Evolutionary conservation across 2,113 vertebrate species (phyloP), one percentile per base, ranked within the genome.

Genomic region (Pachyramphus minor): DNA sequence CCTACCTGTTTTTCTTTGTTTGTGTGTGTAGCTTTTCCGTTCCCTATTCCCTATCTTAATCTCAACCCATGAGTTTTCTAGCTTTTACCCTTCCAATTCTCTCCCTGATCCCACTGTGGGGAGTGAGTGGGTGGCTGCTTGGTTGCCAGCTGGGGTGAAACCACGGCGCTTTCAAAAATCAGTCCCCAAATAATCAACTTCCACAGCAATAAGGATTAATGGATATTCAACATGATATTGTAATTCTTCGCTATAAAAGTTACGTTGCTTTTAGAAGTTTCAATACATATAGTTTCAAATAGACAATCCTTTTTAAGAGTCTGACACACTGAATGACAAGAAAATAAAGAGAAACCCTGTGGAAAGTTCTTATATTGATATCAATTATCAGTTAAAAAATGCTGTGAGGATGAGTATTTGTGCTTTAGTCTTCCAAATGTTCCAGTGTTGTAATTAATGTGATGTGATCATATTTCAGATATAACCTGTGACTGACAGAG

Each of bases 331-430:
- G 94, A 95, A 92, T 94, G 93, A 94, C 87, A 95, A 96, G 77
- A 63, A 89, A 96, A 93, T 91, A 93, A 96, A 66, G 81, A 94
- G 74, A 94, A 95, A 62, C 15, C 94, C 95, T 69, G 80, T 63
- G 74, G 69, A 55, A 94, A 87, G 35, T 94, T 96, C 89, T 94
- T 96, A 78, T 89, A 69, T 28, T 84, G 49, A 55, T 93, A 87
- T 66, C 52, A 97, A 39, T 93, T 94, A 90, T 68, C 80, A 89
- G 55, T 92, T 93, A 96, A 92, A 37, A 95, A 95, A 93, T 82
- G 37, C 81, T 89, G 59, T 78, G 89, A 97, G 94, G 18, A 75
- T 59, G 17, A 80, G 28, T 68, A 62, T 66, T 71, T 2, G 2
- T 73, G n/a, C 24, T 60, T 90, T 23, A 64, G 33, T 33, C 35